phyloP scores from a whole-genome alignment of 1,140 invertebrate genomes.

The Drosophila takahashii region DNA sequence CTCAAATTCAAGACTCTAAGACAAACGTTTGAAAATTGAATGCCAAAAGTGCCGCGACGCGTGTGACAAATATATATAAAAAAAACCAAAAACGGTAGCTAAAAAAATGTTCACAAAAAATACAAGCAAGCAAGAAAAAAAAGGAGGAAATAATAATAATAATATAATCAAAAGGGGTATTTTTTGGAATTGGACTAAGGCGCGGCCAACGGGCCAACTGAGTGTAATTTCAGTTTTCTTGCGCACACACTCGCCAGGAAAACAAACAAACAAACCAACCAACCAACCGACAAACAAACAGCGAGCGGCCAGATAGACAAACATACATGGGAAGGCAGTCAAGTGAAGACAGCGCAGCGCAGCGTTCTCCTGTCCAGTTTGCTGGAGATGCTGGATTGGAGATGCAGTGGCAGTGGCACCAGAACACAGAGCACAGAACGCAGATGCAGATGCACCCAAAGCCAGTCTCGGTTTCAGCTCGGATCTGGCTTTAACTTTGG shows the following conservation, averaged over 20 bases:
- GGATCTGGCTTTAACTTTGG: constrained; percentile 5
- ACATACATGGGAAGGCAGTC: constrained; percentile 66
- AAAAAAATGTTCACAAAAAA: constrained; percentile 17
- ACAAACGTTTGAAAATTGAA: constrained; percentile 34
- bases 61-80: constrained; percentile 45
- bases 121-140: constrained; percentile 1
- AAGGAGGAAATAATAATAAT: constrained; percentile 46
- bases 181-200: constrained; percentile 65
- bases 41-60: constrained; percentile 59
- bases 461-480: constrained; percentile 8
- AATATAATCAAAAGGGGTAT: constrained; percentile 29
- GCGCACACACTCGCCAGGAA: constrained; percentile 62
- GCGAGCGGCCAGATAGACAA: constrained; percentile 61
- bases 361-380: constrained; percentile 62
- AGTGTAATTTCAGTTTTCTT: constrained; percentile 75
- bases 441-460: constrained; percentile 62
- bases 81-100: constrained; percentile 34
- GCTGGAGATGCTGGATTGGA: constrained; percentile 60
- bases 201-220: constrained; percentile 68
- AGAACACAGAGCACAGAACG: not conserved
- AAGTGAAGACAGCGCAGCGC: constrained; percentile 65
- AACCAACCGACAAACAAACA: constrained; percentile 74
- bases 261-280: constrained; percentile 56
- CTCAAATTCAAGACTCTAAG: constrained; percentile 31
- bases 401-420: constrained; percentile 26